Evolutionary conservation across 2,888 invertebrate genomes (phyloP), one percentile per base, ranked within the genome.

Genomic region (Drosophila helvetica): DNA sequence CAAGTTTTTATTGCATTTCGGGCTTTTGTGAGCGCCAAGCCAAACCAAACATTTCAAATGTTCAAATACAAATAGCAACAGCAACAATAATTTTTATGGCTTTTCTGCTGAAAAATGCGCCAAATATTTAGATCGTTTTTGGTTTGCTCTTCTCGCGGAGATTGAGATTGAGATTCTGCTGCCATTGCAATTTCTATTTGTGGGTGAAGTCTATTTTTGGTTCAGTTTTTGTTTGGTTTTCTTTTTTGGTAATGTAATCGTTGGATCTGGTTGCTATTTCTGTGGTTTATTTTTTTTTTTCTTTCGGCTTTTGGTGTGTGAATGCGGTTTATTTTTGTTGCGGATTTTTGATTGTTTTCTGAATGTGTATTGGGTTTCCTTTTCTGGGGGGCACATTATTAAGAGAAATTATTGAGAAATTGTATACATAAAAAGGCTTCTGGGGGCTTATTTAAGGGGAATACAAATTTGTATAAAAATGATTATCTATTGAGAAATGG

Each of bases 1-100:
- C 55, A 50, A 33, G 50, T 50, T 72, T 82, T 79, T 79, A 77
- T 79, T 79, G 75, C 80, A 79, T 67, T 82, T 73, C 7, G 46
- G 19, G 25, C 48, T 12, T 45, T 25, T 48, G 60, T 55, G 71
- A n/a, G n/a, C 70, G 71, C 22, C 22, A 22, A 22, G 22, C 27
- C 27, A 19, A 46, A 55, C 43, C 57, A 79, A 79, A 80, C 70
- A 84, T 56, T 38, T 56, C 12, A n/a, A 55, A 50, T 43, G 50
- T 51, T 18, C 9, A 19, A 60, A 76, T 59, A 25, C 9, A 19
- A 60, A 76, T 57, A 81, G 17, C 19, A 80, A 80, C 63, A 71
- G 68, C 54, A 56, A 77, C 63, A 71, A 68, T 52, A 56, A 73
- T 46, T 67, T 79, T 80, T 65, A 79, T 77, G 71, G 38, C 63